phyloP scores from a whole-genome alignment of 2,888 invertebrate genomes.

The Ferrisia virgata region DNA sequence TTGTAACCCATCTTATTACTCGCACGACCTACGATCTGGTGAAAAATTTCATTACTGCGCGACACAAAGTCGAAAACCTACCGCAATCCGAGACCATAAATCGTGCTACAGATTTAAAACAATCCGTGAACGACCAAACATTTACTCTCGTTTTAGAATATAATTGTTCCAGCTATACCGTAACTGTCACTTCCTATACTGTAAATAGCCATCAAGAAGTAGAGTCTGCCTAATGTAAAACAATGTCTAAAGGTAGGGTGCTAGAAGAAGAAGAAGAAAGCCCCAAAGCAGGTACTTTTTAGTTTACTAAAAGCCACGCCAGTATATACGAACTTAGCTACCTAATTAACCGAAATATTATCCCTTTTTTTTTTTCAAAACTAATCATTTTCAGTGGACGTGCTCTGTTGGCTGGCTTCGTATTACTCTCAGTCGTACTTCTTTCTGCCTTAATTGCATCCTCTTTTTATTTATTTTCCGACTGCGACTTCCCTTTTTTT shows the following conservation, averaged over 20 bases:
- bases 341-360: not conserved
- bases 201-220: not conserved
- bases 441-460: not conserved
- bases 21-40: not conserved
- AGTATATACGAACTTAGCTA: too few relatives aligned
- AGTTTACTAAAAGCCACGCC: not conserved
- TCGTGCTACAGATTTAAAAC: not conserved
- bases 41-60: not conserved
- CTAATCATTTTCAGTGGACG: not conserved
- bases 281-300: not conserved
- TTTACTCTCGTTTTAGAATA: not conserved
- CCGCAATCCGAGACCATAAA: not conserved
- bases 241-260: not conserved
- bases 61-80: not conserved
- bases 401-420: not conserved
- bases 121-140: not conserved
- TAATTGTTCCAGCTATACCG: not conserved
- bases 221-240: not conserved
- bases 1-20: not conserved
- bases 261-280: not conserved
- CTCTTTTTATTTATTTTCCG: not conserved
- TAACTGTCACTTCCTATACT: not conserved
- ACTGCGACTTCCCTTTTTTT: not conserved
- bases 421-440: not conserved
- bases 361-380: not conserved